Evolutionary conservation across 2,797 vertebrate genomes (phyloP), one percentile per base, ranked within the genome.

Genomic region (Phoeniculus purpureus): DNA sequence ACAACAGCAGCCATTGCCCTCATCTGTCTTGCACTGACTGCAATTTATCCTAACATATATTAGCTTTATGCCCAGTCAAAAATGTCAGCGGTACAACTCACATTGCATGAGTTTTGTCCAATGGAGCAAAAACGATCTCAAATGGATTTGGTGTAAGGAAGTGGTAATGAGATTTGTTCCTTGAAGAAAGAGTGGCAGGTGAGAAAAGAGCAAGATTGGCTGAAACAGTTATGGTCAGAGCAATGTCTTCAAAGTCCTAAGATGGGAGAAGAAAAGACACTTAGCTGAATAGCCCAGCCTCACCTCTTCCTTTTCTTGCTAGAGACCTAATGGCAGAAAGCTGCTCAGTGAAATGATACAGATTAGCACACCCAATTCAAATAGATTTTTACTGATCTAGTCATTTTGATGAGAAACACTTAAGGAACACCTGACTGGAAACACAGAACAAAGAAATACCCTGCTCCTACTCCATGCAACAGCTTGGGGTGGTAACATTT

Each of bases 401-500:
- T 54, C 67, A 29, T 67, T 76, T 79, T 84, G 48, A 37, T 37
- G 54, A 43, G 58, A 64, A 50, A 22, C 40, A 4, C 0, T 47
- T 86, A 86, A 65, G 43, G 25, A 74, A 20, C 25, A 48, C 23
- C 15, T 77, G 43, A 21, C 21, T 67, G 65, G 16, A 76, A 70
- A 8, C 6, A 58, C 7, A 64, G 47, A 73, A 45, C 18, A 60
- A 85, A 71, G 19, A 84, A 68, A 56, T n/a, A 1, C 4, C 18
- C 9, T 5, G 22, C 3, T 85, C 27, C 32, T 14, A 12, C 26
- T 47, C 40, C 43, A 20, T 25, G 19, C 7, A 72, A 14, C 0
- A 1, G 32, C 0, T 2, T 11, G 7, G 27, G 4, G 16, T 51
- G 4, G 34, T 56, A 65, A 73, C 20, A 0, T 51, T 84, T 84